Base-by-base conservation (phyloP, 1,140 invertebrate species). In the Apis florea region DNA sequence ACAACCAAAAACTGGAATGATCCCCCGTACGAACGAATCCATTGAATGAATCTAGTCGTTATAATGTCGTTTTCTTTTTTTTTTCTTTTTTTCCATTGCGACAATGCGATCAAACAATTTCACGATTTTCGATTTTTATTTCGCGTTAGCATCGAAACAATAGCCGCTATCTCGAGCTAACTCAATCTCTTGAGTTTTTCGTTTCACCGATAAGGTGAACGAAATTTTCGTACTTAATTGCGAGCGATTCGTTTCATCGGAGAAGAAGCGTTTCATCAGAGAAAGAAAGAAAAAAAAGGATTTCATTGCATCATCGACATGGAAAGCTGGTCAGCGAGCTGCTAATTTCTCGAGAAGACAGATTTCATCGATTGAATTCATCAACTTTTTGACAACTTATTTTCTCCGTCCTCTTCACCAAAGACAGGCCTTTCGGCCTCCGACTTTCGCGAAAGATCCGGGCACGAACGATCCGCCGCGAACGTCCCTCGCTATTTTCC, bases 371-470 rank as follows among this genome's bases (percentile, higher is more conserved):
- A 54, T 83, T 83, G 79, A 83, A 87, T 85, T 83, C 83, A 56
- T 85, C 64, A 40, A 40, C 31, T 40, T 79, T 79, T 78, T 69
- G 61, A 54, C 77, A 69, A 76, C 75, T 88, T 86, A 74, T 71
- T 87, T 90, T 90, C 84, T 91, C 90, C 90, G 90, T 91, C 90
- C 90, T 88, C 66, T 76, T 84, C 77, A 81, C 76, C 75, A 89
- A 86, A 85, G 70, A 82, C 21, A 61, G 77, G 71, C 81, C 70
- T 72, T 56, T 26, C 79, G n/a, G 61, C 40, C 47, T 31, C 24
- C 17, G 13, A 56, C 58, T 21, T 21, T 59, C 21, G 79, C 68
- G 68, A 40, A 54, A 61, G 67, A 75, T 40, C 54, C 17, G 59
- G 13, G 54, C 51, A 51, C 49, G n/a, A n/a, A 56, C 54, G 75